phyloP scores from a whole-genome alignment of 2,113 vertebrate species.

The Chroicocephalus ridibundus region DNA sequence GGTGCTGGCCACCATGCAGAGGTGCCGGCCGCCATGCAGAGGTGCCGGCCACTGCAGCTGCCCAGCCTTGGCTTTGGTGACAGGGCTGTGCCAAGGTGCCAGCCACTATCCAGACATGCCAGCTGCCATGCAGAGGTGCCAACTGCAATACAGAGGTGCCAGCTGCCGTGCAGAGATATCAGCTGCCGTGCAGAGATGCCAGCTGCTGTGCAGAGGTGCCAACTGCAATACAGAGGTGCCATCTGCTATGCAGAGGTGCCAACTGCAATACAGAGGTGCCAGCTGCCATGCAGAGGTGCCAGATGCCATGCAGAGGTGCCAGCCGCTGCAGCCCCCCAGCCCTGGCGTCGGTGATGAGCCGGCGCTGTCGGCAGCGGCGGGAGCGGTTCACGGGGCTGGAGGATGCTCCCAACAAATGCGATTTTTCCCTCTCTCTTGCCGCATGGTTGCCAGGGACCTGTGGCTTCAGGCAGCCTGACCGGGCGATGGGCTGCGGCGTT shows the following conservation, averaged over 20 bases:
- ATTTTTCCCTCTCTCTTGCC: not conserved
- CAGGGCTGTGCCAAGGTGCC: not conserved
- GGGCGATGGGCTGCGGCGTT: rapidly evolving
- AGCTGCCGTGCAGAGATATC: not conserved
- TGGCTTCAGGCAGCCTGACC: rapidly evolving
- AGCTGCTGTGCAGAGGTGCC: no score
- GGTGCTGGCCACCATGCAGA: no score
- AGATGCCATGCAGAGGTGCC: no score
- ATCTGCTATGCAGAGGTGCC: no score
- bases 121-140: not conserved
- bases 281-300: no score
- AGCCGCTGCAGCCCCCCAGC: not conserved
- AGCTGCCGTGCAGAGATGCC: no score
- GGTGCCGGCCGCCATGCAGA: no score
- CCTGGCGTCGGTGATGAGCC: rapidly evolving
- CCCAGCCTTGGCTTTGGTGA: no score
- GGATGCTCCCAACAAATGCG: not conserved
- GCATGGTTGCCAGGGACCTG: not conserved
- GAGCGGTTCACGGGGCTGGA: rapidly evolving
- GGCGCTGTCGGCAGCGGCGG: rapidly evolving
- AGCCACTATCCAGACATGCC: not conserved
- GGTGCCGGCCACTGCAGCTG: not conserved
- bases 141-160: rapidly evolving
- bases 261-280: no score
- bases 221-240: no score